phyloP scores from a whole-genome alignment of 2,797 vertebrate species.

The Sandelia bainsii region DNA sequence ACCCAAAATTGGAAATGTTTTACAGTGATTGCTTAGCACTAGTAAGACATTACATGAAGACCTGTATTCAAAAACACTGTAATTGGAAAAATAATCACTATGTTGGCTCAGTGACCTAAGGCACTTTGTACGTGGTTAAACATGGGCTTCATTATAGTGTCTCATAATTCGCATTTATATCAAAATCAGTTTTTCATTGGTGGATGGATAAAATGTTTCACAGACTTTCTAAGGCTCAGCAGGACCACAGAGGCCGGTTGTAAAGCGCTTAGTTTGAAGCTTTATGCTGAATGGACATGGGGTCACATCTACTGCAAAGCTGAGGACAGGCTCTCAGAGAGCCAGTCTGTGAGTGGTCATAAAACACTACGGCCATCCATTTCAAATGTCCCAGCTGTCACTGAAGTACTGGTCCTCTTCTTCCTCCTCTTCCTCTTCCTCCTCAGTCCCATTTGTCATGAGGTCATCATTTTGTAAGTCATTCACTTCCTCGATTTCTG shows the following conservation, averaged over 20 bases:
- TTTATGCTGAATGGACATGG: constrained; percentile 64
- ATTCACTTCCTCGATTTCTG: constrained; percentile 55
- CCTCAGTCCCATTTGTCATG: constrained; percentile 65
- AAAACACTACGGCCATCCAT: constrained; percentile 53
- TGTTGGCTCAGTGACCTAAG: constrained; percentile 11
- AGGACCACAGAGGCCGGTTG: constrained; percentile 49
- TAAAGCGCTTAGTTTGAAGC: constrained; percentile 32
- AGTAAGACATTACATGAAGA: neutral
- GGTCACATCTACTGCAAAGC: constrained; percentile 58
- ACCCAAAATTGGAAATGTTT: neutral
- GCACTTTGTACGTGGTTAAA: constrained; percentile 28
- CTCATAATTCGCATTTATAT: constrained; percentile 29
- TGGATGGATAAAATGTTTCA: constrained; percentile 19
- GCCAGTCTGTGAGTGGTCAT: constrained; percentile 57
- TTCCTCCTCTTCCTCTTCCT: constrained; percentile 72
- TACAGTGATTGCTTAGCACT: neutral
- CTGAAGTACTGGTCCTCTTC: constrained; percentile 86
- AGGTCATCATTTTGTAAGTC: constrained; percentile 62
- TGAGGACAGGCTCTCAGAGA: constrained; percentile 60
- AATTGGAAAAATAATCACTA: constrained; percentile 2
- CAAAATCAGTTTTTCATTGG: constrained; percentile 15
- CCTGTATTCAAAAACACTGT: constrained; percentile 12
- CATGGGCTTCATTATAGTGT: constrained; percentile 36
- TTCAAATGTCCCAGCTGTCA: constrained; percentile 89
- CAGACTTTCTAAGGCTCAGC: constrained; percentile 29